Percentiles rank a stretch among this genome's conserved stretches.
Conservation (phyloP, 2,888 invertebrate genomes). For the Pristionchus mayeri region DNA sequence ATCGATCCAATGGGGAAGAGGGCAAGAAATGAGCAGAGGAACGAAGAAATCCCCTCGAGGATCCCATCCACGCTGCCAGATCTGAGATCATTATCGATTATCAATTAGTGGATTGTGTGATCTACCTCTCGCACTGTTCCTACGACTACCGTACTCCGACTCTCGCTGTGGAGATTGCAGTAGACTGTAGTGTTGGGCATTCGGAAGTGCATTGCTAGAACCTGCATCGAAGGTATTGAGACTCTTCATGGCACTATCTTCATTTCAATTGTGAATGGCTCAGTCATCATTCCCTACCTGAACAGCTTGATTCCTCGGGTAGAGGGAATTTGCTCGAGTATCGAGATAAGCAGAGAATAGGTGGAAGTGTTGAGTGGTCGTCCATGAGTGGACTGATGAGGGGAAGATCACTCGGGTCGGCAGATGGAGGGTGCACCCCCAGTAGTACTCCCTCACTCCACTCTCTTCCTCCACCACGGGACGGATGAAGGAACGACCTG, state of each 20-base stretch:
- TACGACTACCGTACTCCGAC: conserved; percentile 41
- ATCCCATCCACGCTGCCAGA: conserved; percentile 76
- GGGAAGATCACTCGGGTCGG: conserved; percentile 40
- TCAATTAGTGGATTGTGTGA: neutral
- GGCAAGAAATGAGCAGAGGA: conserved; percentile 69
- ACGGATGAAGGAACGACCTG: conserved; percentile 55
- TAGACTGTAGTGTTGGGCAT: conserved; percentile 55
- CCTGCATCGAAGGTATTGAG: too few relatives aligned
- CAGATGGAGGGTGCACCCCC: conserved; percentile 53
- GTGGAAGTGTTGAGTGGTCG: conserved; percentile 54
- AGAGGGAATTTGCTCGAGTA: conserved; percentile 64
- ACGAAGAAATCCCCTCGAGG: conserved; percentile 71
- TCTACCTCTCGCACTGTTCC: conserved; percentile 43
- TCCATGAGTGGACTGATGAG: conserved; percentile 49
- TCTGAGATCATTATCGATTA: conserved; percentile 56
- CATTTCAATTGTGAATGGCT: too few relatives aligned
- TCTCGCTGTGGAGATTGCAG: conserved; percentile 57
- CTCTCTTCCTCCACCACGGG: conserved; percentile 57
- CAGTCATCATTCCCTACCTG: conserved; percentile 54
- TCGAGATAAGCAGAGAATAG: conserved; percentile 73
- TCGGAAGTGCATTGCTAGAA: conserved; percentile 60
- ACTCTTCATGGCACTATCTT: neutral
- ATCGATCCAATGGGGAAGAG: conserved; percentile 59
- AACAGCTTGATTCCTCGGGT: conserved; percentile 58
- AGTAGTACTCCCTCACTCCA: conserved; percentile 56